Percentiles rank a stretch among this genome's conserved stretches.
Evolutionary conservation across 2,113 vertebrate species (phyloP).

Genomic region (Sula dactylatra): DNA sequence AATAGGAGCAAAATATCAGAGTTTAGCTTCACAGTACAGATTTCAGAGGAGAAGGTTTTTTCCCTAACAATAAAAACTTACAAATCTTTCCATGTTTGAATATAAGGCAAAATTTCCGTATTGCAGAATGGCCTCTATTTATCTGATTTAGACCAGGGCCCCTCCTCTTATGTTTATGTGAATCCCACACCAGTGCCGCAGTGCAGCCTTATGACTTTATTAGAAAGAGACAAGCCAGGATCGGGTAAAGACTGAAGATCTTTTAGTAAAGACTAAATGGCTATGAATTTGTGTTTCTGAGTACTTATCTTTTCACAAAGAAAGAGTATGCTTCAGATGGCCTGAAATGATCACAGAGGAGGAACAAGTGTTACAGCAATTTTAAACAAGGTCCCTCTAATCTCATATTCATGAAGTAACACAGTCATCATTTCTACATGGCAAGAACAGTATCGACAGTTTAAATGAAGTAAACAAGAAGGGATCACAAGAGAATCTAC

Average conservation of each 20-base stretch:
- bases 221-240: background rate
- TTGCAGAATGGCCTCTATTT: background rate
- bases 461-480: constrained; percentile 32
- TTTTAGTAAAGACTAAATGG: background rate
- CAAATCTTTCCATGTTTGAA: background rate
- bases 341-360: constrained; percentile 4
- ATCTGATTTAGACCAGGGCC: background rate
- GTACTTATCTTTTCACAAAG: background rate
- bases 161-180: background rate
- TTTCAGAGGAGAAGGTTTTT: background rate
- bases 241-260: background rate
- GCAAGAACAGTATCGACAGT: background rate
- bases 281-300: background rate
- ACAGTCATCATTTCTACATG: background rate
- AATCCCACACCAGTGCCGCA: background rate
- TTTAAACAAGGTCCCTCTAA: background rate
- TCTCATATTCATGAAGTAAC: constrained; percentile 29
- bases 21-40: constrained; percentile 19
- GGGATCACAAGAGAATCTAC: constrained; percentile 15
- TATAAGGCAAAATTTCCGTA: background rate
- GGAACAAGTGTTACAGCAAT: background rate
- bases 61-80: constrained; percentile 2
- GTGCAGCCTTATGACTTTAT: background rate
- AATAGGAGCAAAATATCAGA: constrained; percentile 33
- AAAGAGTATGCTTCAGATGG: background rate